Evolutionary conservation across 1,140 invertebrate species (phyloP).

Genomic region (Lepeophtheirus salmonis): DNA sequence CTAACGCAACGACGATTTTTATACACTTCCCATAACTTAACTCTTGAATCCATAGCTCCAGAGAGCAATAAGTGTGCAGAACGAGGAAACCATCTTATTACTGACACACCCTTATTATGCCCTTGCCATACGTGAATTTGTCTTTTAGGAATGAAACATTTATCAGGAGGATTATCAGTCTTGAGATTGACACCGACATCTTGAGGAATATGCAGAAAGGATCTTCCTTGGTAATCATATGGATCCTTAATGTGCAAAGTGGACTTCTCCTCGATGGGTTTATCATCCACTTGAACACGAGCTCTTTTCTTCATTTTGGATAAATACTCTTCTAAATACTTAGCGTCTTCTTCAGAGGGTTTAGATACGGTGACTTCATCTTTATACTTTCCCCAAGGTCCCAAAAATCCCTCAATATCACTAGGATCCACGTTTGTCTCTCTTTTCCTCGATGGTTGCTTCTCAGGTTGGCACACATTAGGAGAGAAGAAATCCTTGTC

Average conservation of each 20-base stretch:
- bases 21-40: constrained; percentile 95
- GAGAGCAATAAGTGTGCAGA: constrained; percentile 88
- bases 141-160: constrained; percentile 92
- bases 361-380: constrained; percentile 72
- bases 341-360: constrained; percentile 78
- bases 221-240: constrained; percentile 87
- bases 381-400: constrained; percentile 86
- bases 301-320: constrained; percentile 72
- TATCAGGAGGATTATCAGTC: constrained; percentile 73
- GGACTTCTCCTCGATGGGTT: constrained; percentile 80
- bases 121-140: constrained; percentile 91
- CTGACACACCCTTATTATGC: constrained; percentile 89
- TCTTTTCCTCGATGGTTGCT: constrained; percentile 65
- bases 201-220: constrained; percentile 79
- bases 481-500: constrained; percentile 31
- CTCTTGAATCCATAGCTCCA: constrained; percentile 85
- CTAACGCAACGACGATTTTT: constrained; percentile 79
- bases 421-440: constrained; percentile 69
- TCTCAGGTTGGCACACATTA: constrained; percentile 30
- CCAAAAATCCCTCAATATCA: constrained; percentile 85
- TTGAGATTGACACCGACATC: constrained; percentile 87
- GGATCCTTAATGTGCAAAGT: constrained; percentile 86
- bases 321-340: constrained; percentile 78
- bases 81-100: constrained; percentile 83
- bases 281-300: constrained; percentile 58